These are phyloP conservation scores for Cephalotes varians DNA, from an alignment of 2,888 invertebrate species.

Conservation along the genomic window DNA sequence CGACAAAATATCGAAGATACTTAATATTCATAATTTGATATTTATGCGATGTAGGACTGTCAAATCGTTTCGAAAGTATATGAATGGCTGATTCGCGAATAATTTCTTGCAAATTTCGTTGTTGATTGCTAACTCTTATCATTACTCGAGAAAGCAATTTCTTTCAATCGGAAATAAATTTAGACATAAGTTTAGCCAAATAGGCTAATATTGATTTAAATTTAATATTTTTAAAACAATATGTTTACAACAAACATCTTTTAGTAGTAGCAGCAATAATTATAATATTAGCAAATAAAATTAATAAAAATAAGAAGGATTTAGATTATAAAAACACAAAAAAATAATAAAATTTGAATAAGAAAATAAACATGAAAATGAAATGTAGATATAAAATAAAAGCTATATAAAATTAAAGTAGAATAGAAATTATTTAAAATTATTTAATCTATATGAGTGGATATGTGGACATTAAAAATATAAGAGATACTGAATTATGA, in stretches of 20 bases:
- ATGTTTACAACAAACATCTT: neutral
- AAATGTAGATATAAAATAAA: neutral
- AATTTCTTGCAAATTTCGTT: neutral
- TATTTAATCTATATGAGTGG: neutral
- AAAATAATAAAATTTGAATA: neutral
- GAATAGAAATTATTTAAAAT: neutral
- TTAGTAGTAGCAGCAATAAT: neutral
- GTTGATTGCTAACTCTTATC: neutral
- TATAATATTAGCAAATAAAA: neutral
- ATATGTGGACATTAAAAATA: neutral
- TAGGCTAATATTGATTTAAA: neutral
- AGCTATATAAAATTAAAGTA: neutral
- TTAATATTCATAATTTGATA: slow-evolving; percentile 13
- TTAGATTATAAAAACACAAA: neutral
- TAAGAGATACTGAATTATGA: neutral
- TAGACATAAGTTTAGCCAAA: neutral
- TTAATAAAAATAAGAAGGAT: neutral
- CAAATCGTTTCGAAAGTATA: neutral
- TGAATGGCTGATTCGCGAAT: neutral
- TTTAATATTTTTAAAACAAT: neutral
- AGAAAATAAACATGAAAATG: neutral
- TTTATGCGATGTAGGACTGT: neutral
- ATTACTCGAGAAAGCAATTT: neutral
- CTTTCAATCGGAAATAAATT: neutral
- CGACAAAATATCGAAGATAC: slow-evolving; percentile 13